phyloP scores from a whole-genome alignment of 1,140 invertebrate species.

The Anoplolepis gracilipes region DNA sequence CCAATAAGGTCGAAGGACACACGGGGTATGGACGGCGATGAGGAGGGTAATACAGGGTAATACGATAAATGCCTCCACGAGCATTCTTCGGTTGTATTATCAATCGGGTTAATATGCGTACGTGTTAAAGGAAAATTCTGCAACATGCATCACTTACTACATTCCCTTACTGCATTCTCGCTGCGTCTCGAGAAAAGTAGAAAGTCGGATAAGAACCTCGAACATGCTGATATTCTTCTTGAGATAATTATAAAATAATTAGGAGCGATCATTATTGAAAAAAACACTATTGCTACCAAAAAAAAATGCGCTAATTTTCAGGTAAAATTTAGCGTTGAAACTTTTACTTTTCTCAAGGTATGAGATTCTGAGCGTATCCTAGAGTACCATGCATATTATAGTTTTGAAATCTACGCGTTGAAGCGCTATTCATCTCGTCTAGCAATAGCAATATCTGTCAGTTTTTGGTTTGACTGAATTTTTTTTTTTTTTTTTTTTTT shows the following conservation, averaged over 20 bases:
- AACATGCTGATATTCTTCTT: neutral
- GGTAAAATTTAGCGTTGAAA: neutral
- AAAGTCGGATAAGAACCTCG: neutral
- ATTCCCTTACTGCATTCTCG: slow-evolving; percentile 41
- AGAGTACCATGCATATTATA: slow-evolving; percentile 54
- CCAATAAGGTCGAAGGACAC: slow-evolving; percentile 74
- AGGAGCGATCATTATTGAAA: neutral
- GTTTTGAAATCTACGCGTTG: slow-evolving; percentile 9
- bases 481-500: neutral
- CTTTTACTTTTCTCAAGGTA: slow-evolving; percentile 53
- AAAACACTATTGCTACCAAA: neutral
- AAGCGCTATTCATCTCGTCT: slow-evolving; percentile 6
- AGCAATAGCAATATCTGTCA: neutral
- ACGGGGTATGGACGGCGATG: slow-evolving; percentile 57
- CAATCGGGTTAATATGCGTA: slow-evolving; percentile 70
- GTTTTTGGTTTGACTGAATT: too few relatives aligned
- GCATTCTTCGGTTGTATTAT: slow-evolving; percentile 70
- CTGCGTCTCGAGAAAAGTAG: slow-evolving; percentile 51
- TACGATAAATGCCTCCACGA: slow-evolving; percentile 65
- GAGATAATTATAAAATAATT: neutral
- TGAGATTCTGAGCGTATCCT: slow-evolving; percentile 17
- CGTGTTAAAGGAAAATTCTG: slow-evolving; percentile 69
- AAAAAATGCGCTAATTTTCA: neutral
- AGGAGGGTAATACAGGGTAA: slow-evolving; percentile 37
- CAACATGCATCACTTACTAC: slow-evolving; percentile 69